Evolutionary conservation across 2,888 invertebrate species (phyloP).

Genomic region (Caenorhabditis sulstoni): DNA sequence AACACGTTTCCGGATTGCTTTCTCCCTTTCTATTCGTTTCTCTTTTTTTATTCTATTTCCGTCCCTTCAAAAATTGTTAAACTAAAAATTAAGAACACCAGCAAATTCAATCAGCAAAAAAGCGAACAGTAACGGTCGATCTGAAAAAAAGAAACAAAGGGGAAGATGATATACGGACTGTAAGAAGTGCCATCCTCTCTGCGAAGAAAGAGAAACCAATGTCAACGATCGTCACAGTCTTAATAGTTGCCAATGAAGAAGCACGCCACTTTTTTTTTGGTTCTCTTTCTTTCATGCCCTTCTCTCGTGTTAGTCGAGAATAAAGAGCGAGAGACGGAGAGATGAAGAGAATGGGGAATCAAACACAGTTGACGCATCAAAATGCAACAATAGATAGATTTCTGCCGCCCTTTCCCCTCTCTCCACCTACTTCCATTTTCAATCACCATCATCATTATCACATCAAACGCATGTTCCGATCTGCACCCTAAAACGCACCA

Average conservation of each 20-base stretch:
- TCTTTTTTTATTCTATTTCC: background rate
- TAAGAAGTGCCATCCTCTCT: background rate
- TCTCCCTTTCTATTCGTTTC: too few species aligned
- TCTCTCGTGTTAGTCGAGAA: background rate
- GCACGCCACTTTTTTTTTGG: constrained; percentile 29
- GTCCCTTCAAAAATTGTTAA: background rate
- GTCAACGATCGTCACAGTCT: constrained; percentile 33
- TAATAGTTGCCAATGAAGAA: constrained; percentile 41
- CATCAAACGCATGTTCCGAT: constrained; percentile 11
- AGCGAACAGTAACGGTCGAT: background rate
- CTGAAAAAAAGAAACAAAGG: constrained; percentile 15
- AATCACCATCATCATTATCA: constrained; percentile 12
- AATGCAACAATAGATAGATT: constrained; percentile 45
- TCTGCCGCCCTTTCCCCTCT: constrained; percentile 14
- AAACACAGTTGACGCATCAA: constrained; percentile 42
- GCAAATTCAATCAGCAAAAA: background rate
- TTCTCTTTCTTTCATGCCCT: background rate
- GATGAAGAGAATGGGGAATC: constrained; percentile 26
- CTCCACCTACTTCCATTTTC: background rate
- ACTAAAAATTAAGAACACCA: too few species aligned
- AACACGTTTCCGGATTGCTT: too few species aligned
- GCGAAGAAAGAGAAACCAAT: constrained; percentile 13
- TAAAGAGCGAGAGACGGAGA: constrained; percentile 20
- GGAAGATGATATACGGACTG: background rate
- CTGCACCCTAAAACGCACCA: constrained; percentile 12